Evolutionary conservation across 2,113 vertebrate species (phyloP), one percentile per base, ranked within the genome.

Genomic region (Actenoides lindsayi): DNA sequence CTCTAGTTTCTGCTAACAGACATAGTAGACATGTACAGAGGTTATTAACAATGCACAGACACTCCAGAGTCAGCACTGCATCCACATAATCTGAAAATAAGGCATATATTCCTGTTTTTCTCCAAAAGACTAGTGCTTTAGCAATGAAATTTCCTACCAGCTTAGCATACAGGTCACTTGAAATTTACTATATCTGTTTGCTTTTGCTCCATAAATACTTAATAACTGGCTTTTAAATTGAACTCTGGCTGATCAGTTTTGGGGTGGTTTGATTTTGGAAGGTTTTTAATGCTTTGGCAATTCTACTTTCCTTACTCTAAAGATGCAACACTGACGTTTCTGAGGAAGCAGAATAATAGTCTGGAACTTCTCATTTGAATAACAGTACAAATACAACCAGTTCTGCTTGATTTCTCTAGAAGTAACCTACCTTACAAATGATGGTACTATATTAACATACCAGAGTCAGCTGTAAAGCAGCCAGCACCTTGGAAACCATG

Each of bases 161-260:
- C 5, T 67, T 71, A 90, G 24, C 37, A 57, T 30, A 76, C 15
- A 13, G 1, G 23, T 51, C 25, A 70, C 75, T 65, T 2, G 0
- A 75, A 70, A 85, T 64, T 80, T 80, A 25, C 33, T 64, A 15
- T 20, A 18, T 21, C 16, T 57, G 5, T 60, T 87, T 82, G n/a
- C 11, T 79, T 94, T 79, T 59, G 10, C 19, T 83, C 35, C 57
- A 64, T 76, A 89, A 83, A 90, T 80, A 76, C 15, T 75, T 94
- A 62, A 63, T 53, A 37, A 64, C 7, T 19, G 16, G 37, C 28
- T 24, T 94, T 79, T 71, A 87, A 75, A 82, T 24, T 87, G 73
- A 89, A 57, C 37, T 77, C 59, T 56, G 67, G 16, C 12, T 81
- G 54, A 57, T 57, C 31, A 7, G 19, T 51, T 82, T 42, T 37